These are phyloP conservation scores for Catagonus wagneri DNA, from an alignment of 2,113 vertebrate genomes.

Conservation along the genomic window DNA sequence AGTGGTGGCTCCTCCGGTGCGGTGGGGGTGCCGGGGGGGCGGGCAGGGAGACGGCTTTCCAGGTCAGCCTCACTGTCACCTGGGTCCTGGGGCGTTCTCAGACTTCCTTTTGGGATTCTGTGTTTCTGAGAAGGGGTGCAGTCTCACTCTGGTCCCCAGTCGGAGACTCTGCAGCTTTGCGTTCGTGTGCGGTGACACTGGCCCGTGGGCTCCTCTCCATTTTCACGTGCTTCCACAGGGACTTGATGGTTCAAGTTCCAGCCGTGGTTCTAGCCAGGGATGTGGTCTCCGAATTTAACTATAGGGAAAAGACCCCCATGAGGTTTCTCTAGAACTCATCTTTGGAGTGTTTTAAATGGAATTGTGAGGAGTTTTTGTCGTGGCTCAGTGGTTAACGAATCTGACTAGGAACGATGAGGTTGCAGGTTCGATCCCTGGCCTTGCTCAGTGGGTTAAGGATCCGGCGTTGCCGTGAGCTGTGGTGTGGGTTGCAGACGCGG, in stretches of 20 bases:
- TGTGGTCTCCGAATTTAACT: background rate
- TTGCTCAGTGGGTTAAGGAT: no score
- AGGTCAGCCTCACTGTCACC: fast-evolving
- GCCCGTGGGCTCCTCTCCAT: no score
- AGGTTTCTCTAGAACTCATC: background rate
- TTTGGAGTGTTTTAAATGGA: constrained; percentile 24
- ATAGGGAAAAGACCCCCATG: background rate
- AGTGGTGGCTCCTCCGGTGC: background rate
- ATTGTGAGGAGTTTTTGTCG: no score
- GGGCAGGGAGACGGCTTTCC: background rate
- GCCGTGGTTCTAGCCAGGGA: background rate
- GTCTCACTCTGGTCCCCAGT: background rate
- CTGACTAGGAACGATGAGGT: no score
- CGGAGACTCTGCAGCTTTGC: background rate
- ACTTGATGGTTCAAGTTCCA: background rate
- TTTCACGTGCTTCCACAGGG: background rate
- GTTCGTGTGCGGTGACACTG: background rate
- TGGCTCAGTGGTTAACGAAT: no score
- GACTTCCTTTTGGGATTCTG: background rate
- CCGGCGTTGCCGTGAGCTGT: no score
- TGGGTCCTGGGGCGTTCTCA: fast-evolving
- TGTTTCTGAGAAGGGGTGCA: background rate
- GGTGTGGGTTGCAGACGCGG: no score
- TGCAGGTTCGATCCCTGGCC: no score
- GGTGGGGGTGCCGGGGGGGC: fast-evolving